Percentiles rank a stretch among this genome's conserved stretches.
Conservation (phyloP, 2,797 vertebrate species). For the Gymnothorax javanicus region DNA sequence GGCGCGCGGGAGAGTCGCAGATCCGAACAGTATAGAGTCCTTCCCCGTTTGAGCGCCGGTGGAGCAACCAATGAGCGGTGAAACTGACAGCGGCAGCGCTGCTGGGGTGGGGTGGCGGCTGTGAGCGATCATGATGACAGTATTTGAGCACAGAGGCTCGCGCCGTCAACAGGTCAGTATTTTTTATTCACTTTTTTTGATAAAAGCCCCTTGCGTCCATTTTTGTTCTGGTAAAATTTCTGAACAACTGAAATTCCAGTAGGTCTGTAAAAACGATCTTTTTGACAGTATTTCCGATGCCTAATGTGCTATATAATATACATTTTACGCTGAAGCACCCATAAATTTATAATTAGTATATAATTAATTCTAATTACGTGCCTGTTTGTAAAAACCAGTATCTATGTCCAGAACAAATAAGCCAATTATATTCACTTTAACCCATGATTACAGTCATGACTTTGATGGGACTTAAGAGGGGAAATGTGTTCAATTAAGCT, state of each 20-base stretch:
- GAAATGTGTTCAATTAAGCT: not conserved
- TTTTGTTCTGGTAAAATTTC: not conserved
- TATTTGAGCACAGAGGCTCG: not conserved
- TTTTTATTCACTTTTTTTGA: not conserved
- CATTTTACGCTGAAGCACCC: not conserved
- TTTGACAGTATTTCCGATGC: not conserved
- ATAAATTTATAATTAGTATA: not conserved
- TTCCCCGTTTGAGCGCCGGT: not conserved
- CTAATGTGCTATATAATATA: not conserved
- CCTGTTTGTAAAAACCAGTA: too few relatives aligned
- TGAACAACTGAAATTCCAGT: not conserved
- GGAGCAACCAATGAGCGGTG: conserved; percentile 27
- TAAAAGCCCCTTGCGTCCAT: too few relatives aligned
- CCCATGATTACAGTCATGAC: not conserved
- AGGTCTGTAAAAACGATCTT: not conserved
- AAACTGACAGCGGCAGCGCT: conserved; percentile 16
- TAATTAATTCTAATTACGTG: too few relatives aligned
- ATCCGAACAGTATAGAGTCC: not conserved
- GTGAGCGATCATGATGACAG: not conserved
- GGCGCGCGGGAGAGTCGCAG: conserved; percentile 49
- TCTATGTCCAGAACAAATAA: too few relatives aligned
- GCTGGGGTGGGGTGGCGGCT: not conserved
- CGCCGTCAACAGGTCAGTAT: conserved; percentile 1
- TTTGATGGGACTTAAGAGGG: not conserved
- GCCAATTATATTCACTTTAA: not conserved